A percentile compares a stretch with the other conserved stretches of the same genome.
phyloP scores from a whole-genome alignment of 2,888 invertebrate species.

The Trypoxylon attenuatum region DNA sequence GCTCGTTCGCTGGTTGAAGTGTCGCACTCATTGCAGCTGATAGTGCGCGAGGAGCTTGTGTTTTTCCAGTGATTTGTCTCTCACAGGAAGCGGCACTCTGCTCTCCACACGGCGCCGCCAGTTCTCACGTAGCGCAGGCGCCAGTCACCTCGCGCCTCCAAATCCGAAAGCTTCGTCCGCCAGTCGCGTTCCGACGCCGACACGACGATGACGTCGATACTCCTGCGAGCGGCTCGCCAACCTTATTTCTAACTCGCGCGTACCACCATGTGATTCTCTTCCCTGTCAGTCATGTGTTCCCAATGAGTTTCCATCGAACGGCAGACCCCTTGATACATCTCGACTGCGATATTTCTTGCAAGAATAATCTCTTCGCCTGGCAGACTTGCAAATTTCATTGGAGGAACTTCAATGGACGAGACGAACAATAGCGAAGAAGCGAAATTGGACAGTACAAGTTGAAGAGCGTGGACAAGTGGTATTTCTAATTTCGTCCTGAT shows the following conservation, averaged over 20 bases:
- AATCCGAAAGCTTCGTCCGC: conserved; percentile 25
- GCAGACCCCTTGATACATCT: too few species aligned
- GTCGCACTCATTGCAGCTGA: conserved; percentile 29
- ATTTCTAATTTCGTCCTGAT: too few species aligned
- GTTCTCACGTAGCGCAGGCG: conserved; percentile 53
- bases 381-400: background rate
- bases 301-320: background rate
- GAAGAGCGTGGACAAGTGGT: too few species aligned
- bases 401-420: background rate
- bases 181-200: conserved; percentile 57
- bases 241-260: background rate
- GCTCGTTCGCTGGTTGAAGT: background rate
- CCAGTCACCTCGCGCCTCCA: conserved; percentile 35
- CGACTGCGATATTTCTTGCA: too few species aligned
- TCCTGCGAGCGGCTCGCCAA: background rate
- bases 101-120: conserved; percentile 51
- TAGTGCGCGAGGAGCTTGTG: conserved; percentile 52
- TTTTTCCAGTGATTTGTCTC: conserved; percentile 65
- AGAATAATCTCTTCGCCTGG: too few species aligned
- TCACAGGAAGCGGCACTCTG: conserved; percentile 48
- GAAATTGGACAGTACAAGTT: too few species aligned
- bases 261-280: conserved; percentile 44
- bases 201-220: conserved; percentile 36
- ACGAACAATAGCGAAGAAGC: background rate
- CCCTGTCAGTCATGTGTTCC: background rate